Base-by-base conservation (phyloP, 2,113 vertebrate species). In the Haplochromis vanheusdeni region DNA sequence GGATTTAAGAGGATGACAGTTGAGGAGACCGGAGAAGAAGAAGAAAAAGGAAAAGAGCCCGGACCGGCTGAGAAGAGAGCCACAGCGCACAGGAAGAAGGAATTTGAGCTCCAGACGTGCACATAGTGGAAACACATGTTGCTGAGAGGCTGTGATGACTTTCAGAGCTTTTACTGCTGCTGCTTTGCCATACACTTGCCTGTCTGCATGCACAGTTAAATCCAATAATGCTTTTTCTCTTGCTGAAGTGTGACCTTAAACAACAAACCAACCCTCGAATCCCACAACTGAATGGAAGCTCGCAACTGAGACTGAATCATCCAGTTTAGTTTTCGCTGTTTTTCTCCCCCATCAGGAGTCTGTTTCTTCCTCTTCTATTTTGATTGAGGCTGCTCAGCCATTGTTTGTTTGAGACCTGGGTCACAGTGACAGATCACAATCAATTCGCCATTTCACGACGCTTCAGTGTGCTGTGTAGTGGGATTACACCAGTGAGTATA, bases 91-190 rank as follows among this genome's bases (percentile, higher is more conserved):
- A 37, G 83, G 49, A 88, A 70, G 56, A 42, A 79, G 52, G 52
- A 84, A 51, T 83, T 11, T 58, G 88, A 88, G 86, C 85, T 88
- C 79, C 82, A 86, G 88, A 77, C 86, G 73, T 91, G 83, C 7
- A 54, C 89, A 51, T 65, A 42, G 81, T 91, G 91, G 89, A 93
- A 93, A 90, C 91, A 92, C 92, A 89, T 92, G 94, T 93, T 92
- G 89, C 93, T 90, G 85, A 88, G 83, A 88, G 82, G 82, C 89
- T 80, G 90, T 52, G 89, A 85, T 92, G 89, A 91, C 45, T 88
- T 28, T 77, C 73, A 12, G 54, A 9, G 54, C 51, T 88, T 28
- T 51, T 56, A 62, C 28, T 33, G 2, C 54, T 51, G 58, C 82
- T 60, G 9, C 81, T 35, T 68, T 6, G 4, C 80, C 16, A 28